Base-by-base conservation (phyloP, 2,113 vertebrate genomes). In the Clarias macrocephalus region DNA sequence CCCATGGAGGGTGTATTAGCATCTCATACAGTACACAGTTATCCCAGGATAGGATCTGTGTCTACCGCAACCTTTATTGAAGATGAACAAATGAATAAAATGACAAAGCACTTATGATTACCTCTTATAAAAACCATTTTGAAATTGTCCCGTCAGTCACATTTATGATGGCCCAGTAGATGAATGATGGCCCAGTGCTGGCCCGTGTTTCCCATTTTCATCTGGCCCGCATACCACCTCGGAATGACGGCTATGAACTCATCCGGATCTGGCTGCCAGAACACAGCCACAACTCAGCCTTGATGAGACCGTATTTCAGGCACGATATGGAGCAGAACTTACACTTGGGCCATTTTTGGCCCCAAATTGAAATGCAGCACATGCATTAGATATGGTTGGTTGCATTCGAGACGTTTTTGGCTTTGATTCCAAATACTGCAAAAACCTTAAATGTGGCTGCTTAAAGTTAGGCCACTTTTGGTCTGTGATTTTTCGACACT, bases 281-380 rank as follows among this genome's bases (percentile, higher is more conserved):
- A 62, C 79, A 42, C 79, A 62, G 79, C 79, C 79, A 81, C 79
- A 81, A 81, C 79, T 81, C 79, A 81, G 79, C 21, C 79, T 81
- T 81, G 79, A 81, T 81, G 79, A 81, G 79, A 81, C 79, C 79
- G 62, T 81, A 81, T 81, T 81, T 81, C 57, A 81, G 79, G 33
- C 79, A 81, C 62, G 79, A 81, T 81, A 81, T 81, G 79, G 79
- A 81, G 79, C 79, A 81, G 79, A 81, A 81, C 79, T 81, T 81
- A 81, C 79, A 81, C 79, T 81, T 81, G 79, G 79, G 79, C 79
- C 79, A 81, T 81, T 81, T 81, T 62, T 81, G 79, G 79, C 57
- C 30, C 30, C 42, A 81, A 62, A 81, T 62, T 37, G 57, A 81
- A 81, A 81, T 81, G 79, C 59, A 81, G 21, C 79, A 81, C 79